Base-by-base conservation (phyloP, 2,888 invertebrate genomes). In the Drosophila birchii region DNA sequence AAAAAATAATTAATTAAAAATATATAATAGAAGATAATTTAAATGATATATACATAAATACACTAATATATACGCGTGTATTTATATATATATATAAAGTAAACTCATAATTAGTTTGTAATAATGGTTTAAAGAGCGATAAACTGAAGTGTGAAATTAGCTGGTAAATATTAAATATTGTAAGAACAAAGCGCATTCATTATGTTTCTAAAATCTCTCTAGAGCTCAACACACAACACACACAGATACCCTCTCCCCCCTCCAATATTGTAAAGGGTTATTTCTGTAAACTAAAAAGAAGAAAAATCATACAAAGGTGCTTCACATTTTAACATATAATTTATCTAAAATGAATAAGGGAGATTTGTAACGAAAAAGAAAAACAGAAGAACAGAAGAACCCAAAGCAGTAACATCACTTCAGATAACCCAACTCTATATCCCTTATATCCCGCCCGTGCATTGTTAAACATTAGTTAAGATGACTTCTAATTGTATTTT, bases 261-360 rank as follows among this genome's bases (percentile, higher is more conserved):
- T 18, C 12, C 5, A 5, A 26, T 16, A 32, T 20, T 18, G n/a
- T 39, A 39, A 39, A 39, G 38, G 38, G 38, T 38, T 6, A 38
- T 16, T 36, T 36, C 29, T 47, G 29, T n/a, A 47, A 29, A 26
- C 9, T 8, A 53, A 29, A 36, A 41, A 55, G n/a, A n/a, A 55
- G 20, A 41, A 45, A 3, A 23, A 2, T 23, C 3, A 18, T 18
- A n/a, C 8, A 41, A 62, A 64, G 29, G 34, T 51, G 51, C 34
- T 51, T 51, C 51, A 51, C 23, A 44, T 43, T 45, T 23, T 38
- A 41, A 57, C 43, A n/a, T n/a, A n/a, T 26, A 9, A 44, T 44
- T 44, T 44, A 14, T 4, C 14, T 67, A 85, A 78, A 85, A 87
- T 81, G 73, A 83, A 75, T 76, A 78, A 87, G 86, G 85, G 79